These are phyloP conservation scores for Cotesia typhae DNA, from an alignment of 1,140 invertebrate species.

Conservation along the genomic window DNA sequence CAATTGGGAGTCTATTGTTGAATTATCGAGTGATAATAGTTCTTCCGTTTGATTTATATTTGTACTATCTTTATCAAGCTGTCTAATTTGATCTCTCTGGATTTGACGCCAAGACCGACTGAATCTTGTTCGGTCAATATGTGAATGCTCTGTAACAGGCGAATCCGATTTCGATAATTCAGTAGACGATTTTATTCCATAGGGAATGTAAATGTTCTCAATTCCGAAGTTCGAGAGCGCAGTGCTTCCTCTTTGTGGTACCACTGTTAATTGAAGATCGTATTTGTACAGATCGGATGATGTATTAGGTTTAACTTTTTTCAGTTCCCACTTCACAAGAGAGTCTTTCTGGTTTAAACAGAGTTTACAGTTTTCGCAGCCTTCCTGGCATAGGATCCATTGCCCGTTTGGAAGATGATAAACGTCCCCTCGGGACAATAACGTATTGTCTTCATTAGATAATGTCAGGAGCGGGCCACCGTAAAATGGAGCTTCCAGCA, in stretches of 20 bases:
- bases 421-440: conserved; percentile 49
- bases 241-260: conserved; percentile 38
- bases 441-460: conserved; percentile 24
- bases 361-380: conserved; percentile 48
- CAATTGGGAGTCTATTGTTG: not conserved
- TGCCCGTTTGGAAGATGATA: conserved; percentile 42
- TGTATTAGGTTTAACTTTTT: conserved; percentile 38
- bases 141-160: not conserved
- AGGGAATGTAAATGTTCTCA: conserved; percentile 42
- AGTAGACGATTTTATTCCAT: conserved; percentile 14
- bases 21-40: not conserved
- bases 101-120: conserved; percentile 6
- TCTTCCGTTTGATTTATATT: not conserved
- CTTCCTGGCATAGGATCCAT: conserved; percentile 56
- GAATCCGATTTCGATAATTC: not conserved
- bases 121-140: conserved; percentile 4
- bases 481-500: conserved; percentile 53
- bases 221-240: conserved; percentile 31
- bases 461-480: conserved; percentile 36
- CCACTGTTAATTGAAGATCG: conserved; percentile 47
- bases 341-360: conserved; percentile 40
- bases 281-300: conserved; percentile 27
- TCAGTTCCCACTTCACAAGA: conserved; percentile 44
- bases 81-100: conserved; percentile 14
- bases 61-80: not conserved